phyloP scores from a whole-genome alignment of 53 echinoderm and acorn worm genomes.

The Antedon mediterranea region DNA sequence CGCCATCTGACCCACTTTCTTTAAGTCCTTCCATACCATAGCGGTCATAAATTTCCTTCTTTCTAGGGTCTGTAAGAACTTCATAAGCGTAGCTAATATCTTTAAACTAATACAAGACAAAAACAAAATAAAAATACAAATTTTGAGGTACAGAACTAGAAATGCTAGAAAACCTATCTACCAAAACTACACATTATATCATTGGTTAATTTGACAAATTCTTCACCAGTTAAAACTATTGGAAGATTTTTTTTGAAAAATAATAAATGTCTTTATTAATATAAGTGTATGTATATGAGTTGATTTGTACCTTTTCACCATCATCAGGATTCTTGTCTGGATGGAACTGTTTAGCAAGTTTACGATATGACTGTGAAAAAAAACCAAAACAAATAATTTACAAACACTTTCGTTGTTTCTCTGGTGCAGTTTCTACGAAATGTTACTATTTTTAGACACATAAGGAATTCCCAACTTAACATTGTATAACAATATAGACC shows the following conservation, averaged over 20 bases:
- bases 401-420: too few species aligned
- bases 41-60: slow-evolving; percentile 67
- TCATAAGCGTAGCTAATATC: slow-evolving; percentile 92
- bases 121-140: too few species aligned
- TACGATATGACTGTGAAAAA: slow-evolving; percentile 67
- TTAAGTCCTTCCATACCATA: slow-evolving; percentile 84
- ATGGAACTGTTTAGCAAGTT: slow-evolving; percentile 82
- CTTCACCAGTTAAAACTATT: too few species aligned
- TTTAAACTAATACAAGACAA: slow-evolving; percentile 48
- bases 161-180: too few species aligned
- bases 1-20: slow-evolving; percentile 48
- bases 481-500: too few species aligned
- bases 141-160: too few species aligned
- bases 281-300: neutral
- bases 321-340: slow-evolving; percentile 91
- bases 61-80: slow-evolving; percentile 70
- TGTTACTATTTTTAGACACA: too few species aligned
- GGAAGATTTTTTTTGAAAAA: neutral
- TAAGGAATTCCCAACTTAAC: too few species aligned
- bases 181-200: too few species aligned
- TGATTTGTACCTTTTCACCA: slow-evolving; percentile 72
- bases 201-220: too few species aligned
- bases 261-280: neutral
- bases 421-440: too few species aligned
- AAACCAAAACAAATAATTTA: neutral